Evolutionary conservation across 2,113 vertebrate species (phyloP).

Genomic region (Dipodomys stephensi): DNA sequence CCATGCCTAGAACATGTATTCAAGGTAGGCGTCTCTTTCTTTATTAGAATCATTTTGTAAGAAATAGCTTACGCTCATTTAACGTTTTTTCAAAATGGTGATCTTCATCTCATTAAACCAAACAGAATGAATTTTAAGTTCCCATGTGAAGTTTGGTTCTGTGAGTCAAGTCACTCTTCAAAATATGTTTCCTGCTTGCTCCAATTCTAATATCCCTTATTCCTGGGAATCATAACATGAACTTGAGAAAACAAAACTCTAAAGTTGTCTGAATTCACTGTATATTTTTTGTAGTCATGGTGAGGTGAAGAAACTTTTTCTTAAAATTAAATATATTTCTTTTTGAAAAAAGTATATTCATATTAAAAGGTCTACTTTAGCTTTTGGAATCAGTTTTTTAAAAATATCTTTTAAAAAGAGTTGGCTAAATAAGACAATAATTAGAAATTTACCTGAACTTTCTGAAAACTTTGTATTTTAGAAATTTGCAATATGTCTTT

Average conservation of each 20-base stretch:
- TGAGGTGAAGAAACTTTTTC: not conserved
- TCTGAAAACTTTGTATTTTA: slow-evolving; percentile 43
- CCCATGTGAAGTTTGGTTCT: not conserved
- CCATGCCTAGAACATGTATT: too few species aligned
- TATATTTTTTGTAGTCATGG: slow-evolving; percentile 41
- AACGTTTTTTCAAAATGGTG: slow-evolving; percentile 57
- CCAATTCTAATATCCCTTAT: slow-evolving; percentile 21
- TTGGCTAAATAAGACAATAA: slow-evolving; percentile 3
- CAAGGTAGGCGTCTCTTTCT: not conserved
- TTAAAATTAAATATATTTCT: not conserved
- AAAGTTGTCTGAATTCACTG: slow-evolving; percentile 25
- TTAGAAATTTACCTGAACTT: slow-evolving; percentile 35
- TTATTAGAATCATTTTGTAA: slow-evolving; percentile 22
- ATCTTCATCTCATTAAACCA: slow-evolving; percentile 69
- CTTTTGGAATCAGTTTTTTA: slow-evolving; percentile 44
- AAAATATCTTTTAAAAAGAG: slow-evolving; percentile 7
- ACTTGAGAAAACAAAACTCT: not conserved
- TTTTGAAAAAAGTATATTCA: slow-evolving; percentile 37
- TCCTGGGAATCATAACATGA: slow-evolving; percentile 43
- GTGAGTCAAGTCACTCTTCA: slow-evolving; percentile 47
- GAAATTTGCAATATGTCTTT: slow-evolving; percentile 24
- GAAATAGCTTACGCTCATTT: slow-evolving; percentile 9
- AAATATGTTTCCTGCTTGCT: slow-evolving; percentile 65
- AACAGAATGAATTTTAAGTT: slow-evolving; percentile 66
- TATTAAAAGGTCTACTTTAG: slow-evolving; percentile 11